These are phyloP conservation scores for Globodera ellingtonae DNA, from an alignment of 1,140 invertebrate species.

Conservation along the genomic window DNA sequence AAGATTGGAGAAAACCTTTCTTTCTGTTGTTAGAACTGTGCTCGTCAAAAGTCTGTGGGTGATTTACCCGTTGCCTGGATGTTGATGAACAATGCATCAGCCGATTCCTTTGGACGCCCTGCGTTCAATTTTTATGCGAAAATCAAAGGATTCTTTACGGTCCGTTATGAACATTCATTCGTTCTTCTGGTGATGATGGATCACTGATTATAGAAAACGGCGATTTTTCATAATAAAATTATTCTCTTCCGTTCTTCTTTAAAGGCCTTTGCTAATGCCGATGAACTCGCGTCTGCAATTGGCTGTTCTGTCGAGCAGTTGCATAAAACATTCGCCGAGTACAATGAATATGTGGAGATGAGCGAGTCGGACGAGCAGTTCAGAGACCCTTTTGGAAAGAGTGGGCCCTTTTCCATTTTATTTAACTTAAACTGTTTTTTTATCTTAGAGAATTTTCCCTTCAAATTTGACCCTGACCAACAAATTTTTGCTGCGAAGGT, in stretches of 20 bases:
- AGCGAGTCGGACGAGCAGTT: constrained; percentile 23
- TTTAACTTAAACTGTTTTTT: background rate
- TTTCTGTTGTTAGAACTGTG: constrained; percentile 38
- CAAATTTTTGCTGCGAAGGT: constrained; percentile 60
- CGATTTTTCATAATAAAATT: too few relatives aligned
- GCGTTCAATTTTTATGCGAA: constrained; percentile 65
- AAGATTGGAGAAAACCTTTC: background rate
- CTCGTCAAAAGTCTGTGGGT: constrained; percentile 27
- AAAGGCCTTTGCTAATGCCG: constrained; percentile 55
- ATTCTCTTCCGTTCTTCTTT: constrained; percentile 22
- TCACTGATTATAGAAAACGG: background rate
- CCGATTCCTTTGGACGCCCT: constrained; percentile 63
- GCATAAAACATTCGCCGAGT: constrained; percentile 50
- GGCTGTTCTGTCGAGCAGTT: constrained; percentile 34
- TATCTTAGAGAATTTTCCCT: constrained; percentile 51
- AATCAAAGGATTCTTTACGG: constrained; percentile 62
- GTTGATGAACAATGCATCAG: constrained; percentile 61
- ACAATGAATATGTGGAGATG: constrained; percentile 56
- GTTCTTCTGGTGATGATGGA: background rate
- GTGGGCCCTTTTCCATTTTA: background rate
- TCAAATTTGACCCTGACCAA: constrained; percentile 49
- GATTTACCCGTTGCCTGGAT: constrained; percentile 55
- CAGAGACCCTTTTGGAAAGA: constrained; percentile 62
- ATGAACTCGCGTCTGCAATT: constrained; percentile 49
- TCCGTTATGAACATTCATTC: constrained; percentile 19